Conservation (phyloP, 2,888 invertebrate genomes). For the Colostygia pectinataria region DNA sequence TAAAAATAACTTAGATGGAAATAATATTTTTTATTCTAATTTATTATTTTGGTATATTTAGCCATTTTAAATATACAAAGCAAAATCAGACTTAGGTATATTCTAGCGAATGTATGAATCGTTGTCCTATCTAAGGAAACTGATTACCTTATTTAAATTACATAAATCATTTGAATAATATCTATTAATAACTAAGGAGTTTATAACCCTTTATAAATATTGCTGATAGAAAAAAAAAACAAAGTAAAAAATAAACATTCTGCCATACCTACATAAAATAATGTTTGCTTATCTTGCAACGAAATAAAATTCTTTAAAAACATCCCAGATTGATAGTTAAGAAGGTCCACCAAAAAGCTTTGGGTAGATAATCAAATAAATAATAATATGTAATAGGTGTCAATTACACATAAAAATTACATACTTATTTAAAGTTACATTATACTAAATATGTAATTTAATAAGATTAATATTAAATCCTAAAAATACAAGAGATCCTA, state of each 20-base stretch:
- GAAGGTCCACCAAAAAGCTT: conserved; percentile 56
- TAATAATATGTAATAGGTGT: conserved; percentile 23
- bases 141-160: conserved; percentile 45
- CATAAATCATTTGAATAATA: conserved; percentile 2
- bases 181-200: conserved; percentile 45
- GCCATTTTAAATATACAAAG: conserved; percentile 75
- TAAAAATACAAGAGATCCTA: conserved; percentile 66
- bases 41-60: conserved; percentile 45
- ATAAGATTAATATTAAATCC: conserved; percentile 32
- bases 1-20: conserved; percentile 6
- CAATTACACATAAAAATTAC: too few species aligned
- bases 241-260: conserved; percentile 37
- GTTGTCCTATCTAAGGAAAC: conserved; percentile 67
- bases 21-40: conserved; percentile 14
- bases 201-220: conserved; percentile 65
- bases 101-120: conserved; percentile 78
- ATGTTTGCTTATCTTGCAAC: conserved; percentile 34
- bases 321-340: conserved; percentile 53
- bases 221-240: conserved; percentile 61
- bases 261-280: conserved; percentile 16
- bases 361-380: conserved; percentile 42
- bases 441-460: conserved; percentile 34
- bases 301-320: conserved; percentile 45
- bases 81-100: conserved; percentile 78
- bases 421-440: too few species aligned